These are phyloP conservation scores for Erinaceus europaeus DNA, from an alignment of 2,113 vertebrate species.

Conservation along the genomic window DNA sequence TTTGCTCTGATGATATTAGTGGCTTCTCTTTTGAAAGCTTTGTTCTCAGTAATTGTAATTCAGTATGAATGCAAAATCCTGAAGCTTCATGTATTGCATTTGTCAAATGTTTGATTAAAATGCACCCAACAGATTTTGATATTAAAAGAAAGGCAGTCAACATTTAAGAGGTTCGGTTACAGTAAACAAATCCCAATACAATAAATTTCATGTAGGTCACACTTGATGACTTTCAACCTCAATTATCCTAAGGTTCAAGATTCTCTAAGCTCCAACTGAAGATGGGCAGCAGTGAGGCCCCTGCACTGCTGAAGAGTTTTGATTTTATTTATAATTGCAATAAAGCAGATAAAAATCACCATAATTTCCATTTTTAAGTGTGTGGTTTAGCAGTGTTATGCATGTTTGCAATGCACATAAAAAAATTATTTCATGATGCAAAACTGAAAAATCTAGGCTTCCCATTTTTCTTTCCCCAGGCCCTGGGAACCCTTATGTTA, in stretches of 20 bases:
- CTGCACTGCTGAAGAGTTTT: background rate
- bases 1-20: background rate
- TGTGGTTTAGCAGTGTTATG: background rate
- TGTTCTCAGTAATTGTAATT: constrained; percentile 12
- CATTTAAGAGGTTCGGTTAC: background rate
- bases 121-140: background rate
- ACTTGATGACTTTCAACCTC: background rate
- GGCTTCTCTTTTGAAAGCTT: constrained; percentile 14
- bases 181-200: background rate
- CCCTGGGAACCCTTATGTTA: background rate
- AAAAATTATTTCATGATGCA: background rate
- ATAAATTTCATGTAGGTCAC: background rate
- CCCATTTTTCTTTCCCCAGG: background rate
- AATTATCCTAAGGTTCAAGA: background rate
- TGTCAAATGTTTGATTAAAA: background rate
- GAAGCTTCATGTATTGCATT: background rate
- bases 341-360: background rate
- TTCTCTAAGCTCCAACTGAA: background rate
- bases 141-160: background rate
- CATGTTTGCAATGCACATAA: background rate
- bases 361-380: background rate
- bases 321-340: background rate
- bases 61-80: background rate
- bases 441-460: background rate
- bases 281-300: background rate